These are phyloP conservation scores for Labrus mixtus DNA, from an alignment of 2,113 vertebrate species.

Conservation along the genomic window DNA sequence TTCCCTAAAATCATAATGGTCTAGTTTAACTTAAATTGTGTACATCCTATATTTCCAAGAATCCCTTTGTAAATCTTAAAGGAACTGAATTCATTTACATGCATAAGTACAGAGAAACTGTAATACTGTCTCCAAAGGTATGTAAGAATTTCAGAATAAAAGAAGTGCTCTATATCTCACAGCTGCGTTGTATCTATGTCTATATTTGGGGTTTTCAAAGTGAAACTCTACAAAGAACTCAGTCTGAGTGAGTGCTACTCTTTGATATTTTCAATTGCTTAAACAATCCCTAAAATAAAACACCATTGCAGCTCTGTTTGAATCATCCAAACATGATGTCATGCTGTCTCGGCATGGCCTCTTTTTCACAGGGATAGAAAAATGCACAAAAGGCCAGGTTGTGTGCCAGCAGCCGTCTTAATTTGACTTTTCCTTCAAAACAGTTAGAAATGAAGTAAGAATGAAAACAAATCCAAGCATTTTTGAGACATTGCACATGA, in stretches of 20 bases:
- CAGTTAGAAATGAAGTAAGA: not conserved
- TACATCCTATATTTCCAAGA: slow-evolving; percentile 7
- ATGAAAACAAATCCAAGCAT: not conserved
- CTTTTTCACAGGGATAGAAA: slow-evolving; percentile 46
- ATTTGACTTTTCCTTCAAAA: slow-evolving; percentile 18
- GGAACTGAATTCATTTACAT: not conserved
- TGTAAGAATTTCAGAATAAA: not conserved
- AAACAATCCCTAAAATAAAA: slow-evolving; percentile 30
- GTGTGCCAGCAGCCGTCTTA: slow-evolving; percentile 47
- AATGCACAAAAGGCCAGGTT: slow-evolving; percentile 23
- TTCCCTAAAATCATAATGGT: not conserved
- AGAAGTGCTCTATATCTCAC: too few species aligned
- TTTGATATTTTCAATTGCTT: slow-evolving; percentile 28
- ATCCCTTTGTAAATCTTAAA: not conserved
- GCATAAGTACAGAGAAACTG: not conserved
- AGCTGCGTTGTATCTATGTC: not conserved
- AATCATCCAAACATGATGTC: slow-evolving; percentile 62
- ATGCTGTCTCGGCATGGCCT: slow-evolving; percentile 53
- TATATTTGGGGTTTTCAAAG: not conserved
- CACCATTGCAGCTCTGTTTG: slow-evolving; percentile 18
- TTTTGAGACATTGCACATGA: not conserved
- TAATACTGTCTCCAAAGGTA: not conserved
- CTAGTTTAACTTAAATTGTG: not conserved
- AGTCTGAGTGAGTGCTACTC: not conserved
- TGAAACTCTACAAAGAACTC: not conserved